A percentile compares a stretch with the other conserved stretches of the same genome.
These are phyloP conservation scores for Acanthurus lineatus DNA, from an alignment of 2,797 vertebrate species.

Conservation along the genomic window DNA sequence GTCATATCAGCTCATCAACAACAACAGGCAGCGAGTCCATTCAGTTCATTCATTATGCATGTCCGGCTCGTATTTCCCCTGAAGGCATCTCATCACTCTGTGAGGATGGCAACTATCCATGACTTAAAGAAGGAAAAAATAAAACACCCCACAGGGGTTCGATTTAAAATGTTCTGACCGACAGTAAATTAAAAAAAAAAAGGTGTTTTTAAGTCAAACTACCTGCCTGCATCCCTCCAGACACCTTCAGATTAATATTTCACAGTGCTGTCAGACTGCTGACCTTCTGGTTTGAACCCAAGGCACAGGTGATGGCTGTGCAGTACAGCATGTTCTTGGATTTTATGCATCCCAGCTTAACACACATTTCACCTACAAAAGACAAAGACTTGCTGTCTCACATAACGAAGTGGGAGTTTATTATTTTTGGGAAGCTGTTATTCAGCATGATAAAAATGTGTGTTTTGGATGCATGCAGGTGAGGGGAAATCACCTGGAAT, in stretches of 20 bases:
- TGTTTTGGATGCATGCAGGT: background rate
- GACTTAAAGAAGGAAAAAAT: slow-evolving; percentile 3
- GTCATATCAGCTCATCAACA: slow-evolving; percentile 48
- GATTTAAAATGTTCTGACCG: slow-evolving; percentile 15
- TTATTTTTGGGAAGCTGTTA: background rate
- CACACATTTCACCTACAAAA: slow-evolving; percentile 6
- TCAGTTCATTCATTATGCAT: slow-evolving; percentile 37
- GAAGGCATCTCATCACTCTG: slow-evolving; percentile 12
- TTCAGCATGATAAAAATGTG: background rate
- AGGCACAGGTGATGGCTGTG: slow-evolving; percentile 14
- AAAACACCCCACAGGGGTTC: background rate
- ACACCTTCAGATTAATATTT: slow-evolving; percentile 65
- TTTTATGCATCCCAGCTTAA: slow-evolving; percentile 4
- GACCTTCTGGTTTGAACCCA: slow-evolving; percentile 41
- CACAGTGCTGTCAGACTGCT: slow-evolving; percentile 46
- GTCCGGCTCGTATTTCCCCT: slow-evolving; percentile 15
- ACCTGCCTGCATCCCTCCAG: slow-evolving; percentile 25
- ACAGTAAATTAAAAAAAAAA: slow-evolving; percentile 20
- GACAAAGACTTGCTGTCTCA: background rate
- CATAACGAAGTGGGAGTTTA: background rate
- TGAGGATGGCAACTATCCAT: background rate
- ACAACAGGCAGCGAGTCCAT: slow-evolving; percentile 11
- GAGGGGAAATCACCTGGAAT: background rate
- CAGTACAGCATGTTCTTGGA: background rate
- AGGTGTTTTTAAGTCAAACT: slow-evolving; percentile 8